Base-by-base conservation (phyloP, 1,140 invertebrate genomes). In the Saccostrea glomerata region DNA sequence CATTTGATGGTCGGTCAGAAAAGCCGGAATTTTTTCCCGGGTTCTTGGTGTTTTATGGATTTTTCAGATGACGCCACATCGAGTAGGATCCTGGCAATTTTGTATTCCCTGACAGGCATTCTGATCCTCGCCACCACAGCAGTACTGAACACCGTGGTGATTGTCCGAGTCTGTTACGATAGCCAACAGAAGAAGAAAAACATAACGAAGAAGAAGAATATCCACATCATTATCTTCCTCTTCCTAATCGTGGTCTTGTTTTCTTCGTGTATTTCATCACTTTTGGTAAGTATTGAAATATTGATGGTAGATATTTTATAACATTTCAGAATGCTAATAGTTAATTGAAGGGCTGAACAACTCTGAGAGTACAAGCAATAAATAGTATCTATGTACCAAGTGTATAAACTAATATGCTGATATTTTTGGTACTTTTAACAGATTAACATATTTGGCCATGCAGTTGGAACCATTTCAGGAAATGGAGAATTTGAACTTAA, bases 1-100 rank as follows among this genome's bases (percentile, higher is more conserved):
- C 95, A 94, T 11, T 90, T 95, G 15, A 91, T 95, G 70, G 70
- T 25, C 12, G 70, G 70, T 30, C 30, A 30, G 7, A 77, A 30
- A 30, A 77, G 70, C 15, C 15, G 12, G 25, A 77, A 25, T 36
- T 84, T 84, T 56, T 84, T 55, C 40, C 82, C 82, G 6, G 82
- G 82, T 40, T 84, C 82, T 7, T 84, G 82, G 82, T 84, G 82
- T 54, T 84, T 84, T 54, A 9, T 84, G 20, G 82, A 84, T 25
- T 84, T 84, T 84, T n/a, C 25, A 17, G 9, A 56, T 20, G n/a
- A n/a, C 54, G 40, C 40, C 1, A 23, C 15, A 15, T 15, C 13
- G 20, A 25, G 15, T 40, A 25, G 15, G 30, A 20, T 36, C 17
- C n/a, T 84, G 17, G 82, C 82, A 15, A n/a, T 55, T n/a, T 20